Conservation (phyloP, 2,113 vertebrate genomes). For the Ardeotis arabs region DNA sequence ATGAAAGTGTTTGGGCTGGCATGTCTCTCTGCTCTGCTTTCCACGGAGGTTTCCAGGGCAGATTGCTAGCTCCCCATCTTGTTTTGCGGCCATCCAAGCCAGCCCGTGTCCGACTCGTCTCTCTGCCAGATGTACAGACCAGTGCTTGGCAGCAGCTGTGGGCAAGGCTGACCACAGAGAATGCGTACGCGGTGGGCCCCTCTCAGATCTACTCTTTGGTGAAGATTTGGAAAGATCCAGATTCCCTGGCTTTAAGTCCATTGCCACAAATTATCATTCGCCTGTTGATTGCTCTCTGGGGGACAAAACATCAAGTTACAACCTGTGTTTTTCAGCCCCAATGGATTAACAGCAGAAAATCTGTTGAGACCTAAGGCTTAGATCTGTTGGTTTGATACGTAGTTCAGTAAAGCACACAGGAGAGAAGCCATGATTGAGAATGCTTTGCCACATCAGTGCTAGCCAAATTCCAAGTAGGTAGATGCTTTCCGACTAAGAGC, state of each 20-base stretch:
- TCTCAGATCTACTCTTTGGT: background rate
- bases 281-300: constrained; percentile 42
- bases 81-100: background rate
- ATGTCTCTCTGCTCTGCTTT: background rate
- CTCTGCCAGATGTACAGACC: background rate
- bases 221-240: background rate
- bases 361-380: constrained; percentile 36
- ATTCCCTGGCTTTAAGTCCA: background rate
- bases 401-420: background rate
- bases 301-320: constrained; percentile 47
- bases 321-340: constrained; percentile 44
- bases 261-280: background rate
- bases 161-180: background rate
- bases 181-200: rapidly evolving
- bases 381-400: constrained; percentile 24
- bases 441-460: background rate
- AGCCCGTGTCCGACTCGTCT: rapidly evolving
- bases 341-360: constrained; percentile 36
- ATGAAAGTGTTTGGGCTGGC: background rate
- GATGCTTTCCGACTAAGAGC: background rate
- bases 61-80: background rate
- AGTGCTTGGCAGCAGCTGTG: background rate
- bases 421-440: background rate
- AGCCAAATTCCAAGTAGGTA: background rate
- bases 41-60: background rate